Percentiles rank a stretch among this genome's conserved stretches.
Conservation (phyloP, 2,113 vertebrate genomes). For the Anolis carolinensis region DNA sequence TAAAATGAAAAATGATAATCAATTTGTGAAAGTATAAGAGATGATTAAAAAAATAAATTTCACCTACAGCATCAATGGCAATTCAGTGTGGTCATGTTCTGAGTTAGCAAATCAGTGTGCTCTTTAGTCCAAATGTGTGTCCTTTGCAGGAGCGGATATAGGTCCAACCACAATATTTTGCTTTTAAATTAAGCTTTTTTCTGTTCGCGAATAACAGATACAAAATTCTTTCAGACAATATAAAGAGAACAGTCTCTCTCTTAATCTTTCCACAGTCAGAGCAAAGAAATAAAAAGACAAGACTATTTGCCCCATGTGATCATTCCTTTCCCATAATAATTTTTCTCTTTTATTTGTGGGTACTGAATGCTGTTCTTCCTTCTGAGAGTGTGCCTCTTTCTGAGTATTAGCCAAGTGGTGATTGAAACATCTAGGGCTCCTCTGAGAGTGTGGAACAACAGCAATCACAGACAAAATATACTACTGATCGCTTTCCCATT, state of each 20-base stretch:
- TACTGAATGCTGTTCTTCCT: not conserved
- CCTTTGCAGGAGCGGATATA: too few relatives aligned
- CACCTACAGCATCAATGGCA: too few relatives aligned
- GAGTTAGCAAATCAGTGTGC: too few relatives aligned
- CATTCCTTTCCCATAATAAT: not conserved
- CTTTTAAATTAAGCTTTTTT: too few relatives aligned
- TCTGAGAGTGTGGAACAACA: not conserved
- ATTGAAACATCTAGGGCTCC: not conserved
- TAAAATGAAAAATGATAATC: too few relatives aligned
- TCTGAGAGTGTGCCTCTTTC: not conserved
- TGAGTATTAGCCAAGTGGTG: not conserved
- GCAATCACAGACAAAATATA: not conserved
- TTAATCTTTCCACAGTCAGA: slow-evolving; percentile 20
- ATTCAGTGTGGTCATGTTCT: too few relatives aligned
- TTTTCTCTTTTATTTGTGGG: too few relatives aligned
- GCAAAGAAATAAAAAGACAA: not conserved
- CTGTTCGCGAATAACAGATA: not conserved
- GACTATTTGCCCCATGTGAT: slow-evolving; percentile 10
- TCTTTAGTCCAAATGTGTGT: too few relatives aligned
- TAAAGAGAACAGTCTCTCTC: not conserved
- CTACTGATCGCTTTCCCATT: too few relatives aligned
- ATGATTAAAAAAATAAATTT: too few relatives aligned
- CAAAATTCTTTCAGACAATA: slow-evolving; percentile 9
- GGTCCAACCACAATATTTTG: too few relatives aligned
- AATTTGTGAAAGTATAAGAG: too few relatives aligned